These are phyloP conservation scores for Ornithorhynchus anatinus DNA, from an alignment of 2,113 vertebrate genomes.

Conservation along the genomic window DNA sequence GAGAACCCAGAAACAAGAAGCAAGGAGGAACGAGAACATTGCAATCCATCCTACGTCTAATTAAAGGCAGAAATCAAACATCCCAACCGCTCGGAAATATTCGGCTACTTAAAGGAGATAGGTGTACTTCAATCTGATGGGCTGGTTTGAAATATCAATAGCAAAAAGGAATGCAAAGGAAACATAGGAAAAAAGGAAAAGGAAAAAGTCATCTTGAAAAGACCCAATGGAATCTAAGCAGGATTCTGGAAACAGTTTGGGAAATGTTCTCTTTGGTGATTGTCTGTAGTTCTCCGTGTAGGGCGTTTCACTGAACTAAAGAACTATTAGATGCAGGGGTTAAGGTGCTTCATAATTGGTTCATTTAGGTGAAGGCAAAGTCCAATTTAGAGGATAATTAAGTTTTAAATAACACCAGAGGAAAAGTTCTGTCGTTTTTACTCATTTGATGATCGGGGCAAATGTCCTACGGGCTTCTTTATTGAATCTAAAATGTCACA, in stretches of 20 bases:
- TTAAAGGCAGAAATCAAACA: slow-evolving; percentile 62
- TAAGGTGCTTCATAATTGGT: slow-evolving; percentile 26
- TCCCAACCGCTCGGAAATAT: slow-evolving; percentile 14
- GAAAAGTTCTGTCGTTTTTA: background rate
- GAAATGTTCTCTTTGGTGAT: background rate
- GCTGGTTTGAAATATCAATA: no score
- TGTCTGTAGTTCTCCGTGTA: background rate
- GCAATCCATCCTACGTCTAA: slow-evolving; percentile 46
- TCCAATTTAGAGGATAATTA: slow-evolving; percentile 26
- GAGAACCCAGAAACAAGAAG: slow-evolving; percentile 17
- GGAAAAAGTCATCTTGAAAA: slow-evolving; percentile 9
- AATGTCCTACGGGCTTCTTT: no score
- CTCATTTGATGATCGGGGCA: no score
- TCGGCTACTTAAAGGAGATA: slow-evolving; percentile 25
- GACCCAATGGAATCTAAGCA: background rate
- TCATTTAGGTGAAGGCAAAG: slow-evolving; percentile 12
- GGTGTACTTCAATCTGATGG: background rate
- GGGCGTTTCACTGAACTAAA: background rate
- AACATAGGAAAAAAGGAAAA: no score
- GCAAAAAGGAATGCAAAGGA: no score
- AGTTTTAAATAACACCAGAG: slow-evolving; percentile 24
- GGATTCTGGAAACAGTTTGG: background rate
- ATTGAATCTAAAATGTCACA: no score
- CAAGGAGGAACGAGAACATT: slow-evolving; percentile 49
- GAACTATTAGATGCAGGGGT: slow-evolving; percentile 1